Evolutionary conservation across 2,113 vertebrate genomes (phyloP).

Genomic region (Steatornis caripensis): DNA sequence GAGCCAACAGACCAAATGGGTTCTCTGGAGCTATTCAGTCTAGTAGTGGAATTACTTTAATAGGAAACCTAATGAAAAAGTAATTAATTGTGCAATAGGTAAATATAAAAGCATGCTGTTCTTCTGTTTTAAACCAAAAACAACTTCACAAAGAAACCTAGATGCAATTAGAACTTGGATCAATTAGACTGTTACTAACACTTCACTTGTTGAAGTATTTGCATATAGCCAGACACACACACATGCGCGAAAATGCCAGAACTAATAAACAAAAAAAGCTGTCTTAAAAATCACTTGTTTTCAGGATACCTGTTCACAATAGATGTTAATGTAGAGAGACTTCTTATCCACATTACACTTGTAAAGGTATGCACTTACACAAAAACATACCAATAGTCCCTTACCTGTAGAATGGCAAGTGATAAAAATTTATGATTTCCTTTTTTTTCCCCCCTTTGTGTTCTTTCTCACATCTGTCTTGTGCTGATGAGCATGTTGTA

Average conservation of each 20-base stretch:
- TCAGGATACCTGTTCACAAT: background rate
- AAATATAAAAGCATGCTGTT: background rate
- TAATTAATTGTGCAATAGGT: constrained; percentile 24
- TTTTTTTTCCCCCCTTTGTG: background rate
- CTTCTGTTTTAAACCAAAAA: background rate
- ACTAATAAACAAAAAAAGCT: background rate
- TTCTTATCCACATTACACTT: background rate
- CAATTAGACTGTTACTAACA: background rate
- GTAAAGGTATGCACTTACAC: background rate
- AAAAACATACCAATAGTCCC: background rate
- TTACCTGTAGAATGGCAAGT: background rate
- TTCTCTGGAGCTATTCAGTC: constrained; percentile 36
- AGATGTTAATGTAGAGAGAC: background rate
- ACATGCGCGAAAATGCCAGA: background rate
- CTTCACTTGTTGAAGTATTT: background rate
- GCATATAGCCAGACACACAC: background rate
- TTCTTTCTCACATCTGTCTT: background rate
- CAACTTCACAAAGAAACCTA: background rate
- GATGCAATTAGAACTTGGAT: background rate
- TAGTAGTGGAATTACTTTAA: background rate
- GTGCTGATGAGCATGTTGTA: background rate
- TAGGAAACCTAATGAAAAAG: background rate
- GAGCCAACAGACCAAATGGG: constrained; percentile 10
- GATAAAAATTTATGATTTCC: background rate
- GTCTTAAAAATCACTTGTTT: background rate